These are phyloP conservation scores for Nixonia krombeini DNA, from an alignment of 1,140 invertebrate species.

Conservation along the genomic window DNA sequence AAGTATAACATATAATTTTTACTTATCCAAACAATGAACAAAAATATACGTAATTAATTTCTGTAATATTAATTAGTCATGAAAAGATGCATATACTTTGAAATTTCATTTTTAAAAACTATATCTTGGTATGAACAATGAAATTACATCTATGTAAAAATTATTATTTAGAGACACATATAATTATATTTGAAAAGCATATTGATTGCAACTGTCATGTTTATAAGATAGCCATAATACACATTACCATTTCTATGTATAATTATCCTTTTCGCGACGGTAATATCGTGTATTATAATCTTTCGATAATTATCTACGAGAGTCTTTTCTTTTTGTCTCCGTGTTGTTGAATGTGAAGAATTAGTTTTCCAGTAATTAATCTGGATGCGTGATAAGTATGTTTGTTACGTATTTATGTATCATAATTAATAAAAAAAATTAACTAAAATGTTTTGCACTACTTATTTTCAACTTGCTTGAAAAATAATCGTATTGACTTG, in stretches of 20 bases:
- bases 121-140: slow-evolving; percentile 5
- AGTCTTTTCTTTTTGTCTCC: too few relatives aligned
- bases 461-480: slow-evolving; percentile 3
- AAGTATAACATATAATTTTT: neutral
- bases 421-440: slow-evolving; percentile 13
- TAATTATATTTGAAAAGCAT: slow-evolving; percentile 33
- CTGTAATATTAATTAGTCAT: neutral
- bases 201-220: slow-evolving; percentile 4
- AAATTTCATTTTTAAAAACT: slow-evolving; percentile 20
- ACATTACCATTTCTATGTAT: too few relatives aligned
- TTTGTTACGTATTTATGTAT: slow-evolving; percentile 30
- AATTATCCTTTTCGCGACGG: too few relatives aligned
- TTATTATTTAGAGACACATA: slow-evolving; percentile 24
- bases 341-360: too few relatives aligned
- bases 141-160: neutral
- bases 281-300: too few relatives aligned
- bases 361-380: too few relatives aligned
- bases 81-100: neutral
- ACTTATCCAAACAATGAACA: too few relatives aligned
- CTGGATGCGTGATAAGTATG: too few relatives aligned
- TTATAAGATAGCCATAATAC: slow-evolving; percentile 11
- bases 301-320: too few relatives aligned
- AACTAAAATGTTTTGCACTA: slow-evolving; percentile 2
- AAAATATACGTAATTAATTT: too few relatives aligned
- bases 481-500: neutral